These are phyloP conservation scores for Brachyistius frenatus DNA, from an alignment of 2,113 vertebrate genomes.

Conservation along the genomic window DNA sequence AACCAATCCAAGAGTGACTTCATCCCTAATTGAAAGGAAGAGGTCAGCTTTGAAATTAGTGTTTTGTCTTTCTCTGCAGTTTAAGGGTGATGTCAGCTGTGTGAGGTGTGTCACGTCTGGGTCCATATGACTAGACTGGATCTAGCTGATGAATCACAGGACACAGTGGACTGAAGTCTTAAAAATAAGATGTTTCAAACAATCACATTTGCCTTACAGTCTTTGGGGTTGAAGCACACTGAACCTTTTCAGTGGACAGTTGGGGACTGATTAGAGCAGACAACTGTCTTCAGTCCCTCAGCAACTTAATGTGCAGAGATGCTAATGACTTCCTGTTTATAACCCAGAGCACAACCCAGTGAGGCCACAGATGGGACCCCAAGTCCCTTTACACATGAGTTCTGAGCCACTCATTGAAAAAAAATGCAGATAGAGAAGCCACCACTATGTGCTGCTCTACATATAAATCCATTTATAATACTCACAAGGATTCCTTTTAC, in stretches of 20 bases:
- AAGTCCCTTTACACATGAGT: constrained; percentile 26
- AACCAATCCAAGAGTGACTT: constrained; percentile 22
- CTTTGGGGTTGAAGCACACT: constrained; percentile 14
- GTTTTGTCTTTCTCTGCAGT: constrained; percentile 30
- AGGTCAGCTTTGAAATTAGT: constrained; percentile 12
- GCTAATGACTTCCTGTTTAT: constrained; percentile 79
- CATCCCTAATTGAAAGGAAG: constrained; percentile 4
- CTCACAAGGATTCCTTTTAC: neutral
- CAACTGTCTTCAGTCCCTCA: constrained; percentile 36
- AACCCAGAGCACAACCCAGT: constrained; percentile 48
- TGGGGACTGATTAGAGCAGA: neutral
- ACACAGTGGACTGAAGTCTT: constrained; percentile 1
- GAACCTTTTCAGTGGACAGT: neutral
- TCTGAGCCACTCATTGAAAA: constrained; percentile 9
- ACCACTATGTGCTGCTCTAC: neutral
- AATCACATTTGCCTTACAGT: neutral
- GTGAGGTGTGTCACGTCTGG: constrained; percentile 46
- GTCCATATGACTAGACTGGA: constrained; percentile 14
- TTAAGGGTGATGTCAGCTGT: constrained; percentile 51
- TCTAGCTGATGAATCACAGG: constrained; percentile 59
- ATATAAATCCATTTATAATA: constrained; percentile 4
- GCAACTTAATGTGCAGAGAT: constrained; percentile 71
- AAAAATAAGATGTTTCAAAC: neutral
- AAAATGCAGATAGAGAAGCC: neutral
- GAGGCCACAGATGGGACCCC: constrained; percentile 61